Evolutionary conservation across 2,888 invertebrate genomes (phyloP), one percentile per base, ranked within the genome.

Genomic region (Nymphalis polychloros): DNA sequence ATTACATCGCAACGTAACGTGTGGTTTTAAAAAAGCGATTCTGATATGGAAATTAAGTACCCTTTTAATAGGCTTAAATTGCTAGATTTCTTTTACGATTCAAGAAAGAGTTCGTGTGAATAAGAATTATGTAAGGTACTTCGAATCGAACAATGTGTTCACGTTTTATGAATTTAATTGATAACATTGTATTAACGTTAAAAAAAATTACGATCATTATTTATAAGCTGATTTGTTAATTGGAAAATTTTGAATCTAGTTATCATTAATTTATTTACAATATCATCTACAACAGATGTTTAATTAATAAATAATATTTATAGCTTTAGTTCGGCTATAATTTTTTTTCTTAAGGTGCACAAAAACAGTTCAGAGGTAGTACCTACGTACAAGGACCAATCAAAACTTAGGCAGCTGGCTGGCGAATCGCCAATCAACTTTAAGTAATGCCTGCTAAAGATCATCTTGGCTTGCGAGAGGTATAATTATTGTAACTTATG

Each of bases 51-150:
- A 70, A 68, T 64, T 31, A 35, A 49, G 59, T 68, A 65, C 70
- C 68, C 50, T 63, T 71, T 68, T 71, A 71, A 71, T 71, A 71
- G 70, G 70, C 70, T 71, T 71, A 71, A 69, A 71, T 68, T 63
- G 63, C 68, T 60, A 63, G 70, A 71, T 71, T 65, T 52, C 52
- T 48, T 59, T 53, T 17, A 57, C 31, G 62, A 68, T 68, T 60
- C 23, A 27, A 46, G 59, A 68, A 63, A 59, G 20, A 55, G 57
- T 59, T 64, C 70, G 68, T 65, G 70, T 65, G 70, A 65, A 68
- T 60, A 63, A 68, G 63, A 64, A 62, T 57, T 62, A 57, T 49
- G 55, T 19, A 31, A 31, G 57, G 50, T 57, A 50, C 59, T 49
- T 60, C 61, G 41, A 63, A 0, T 13, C 41, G 3, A 13, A 67